These are phyloP conservation scores for Xyrauchen texanus DNA, from an alignment of 2,113 vertebrate species.

Conservation along the genomic window DNA sequence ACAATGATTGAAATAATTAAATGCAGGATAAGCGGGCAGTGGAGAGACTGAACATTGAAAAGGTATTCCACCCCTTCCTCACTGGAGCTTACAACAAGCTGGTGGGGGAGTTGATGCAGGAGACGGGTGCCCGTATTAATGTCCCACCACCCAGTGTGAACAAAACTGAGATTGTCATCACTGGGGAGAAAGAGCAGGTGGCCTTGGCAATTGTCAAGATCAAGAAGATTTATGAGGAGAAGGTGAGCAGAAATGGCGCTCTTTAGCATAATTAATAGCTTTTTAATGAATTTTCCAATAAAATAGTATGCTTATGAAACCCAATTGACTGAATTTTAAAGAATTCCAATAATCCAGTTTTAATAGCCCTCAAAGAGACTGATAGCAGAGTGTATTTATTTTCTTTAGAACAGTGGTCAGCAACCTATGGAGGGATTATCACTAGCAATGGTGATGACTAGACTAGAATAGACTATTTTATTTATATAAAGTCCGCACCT, in stretches of 20 bases:
- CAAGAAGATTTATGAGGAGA: constrained; percentile 92
- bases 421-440: no score
- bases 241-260: constrained; percentile 73
- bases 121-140: constrained; percentile 94
- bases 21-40: constrained; percentile 94
- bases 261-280: no score
- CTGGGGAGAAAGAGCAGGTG: constrained; percentile 96
- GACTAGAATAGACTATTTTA: no score
- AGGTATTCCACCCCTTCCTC: constrained; percentile 96
- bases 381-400: no score
- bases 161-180: constrained; percentile 97
- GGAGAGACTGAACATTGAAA: constrained; percentile 94
- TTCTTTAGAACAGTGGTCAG: no score
- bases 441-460: no score
- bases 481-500: no score
- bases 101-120: constrained; percentile 92
- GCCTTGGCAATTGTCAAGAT: constrained; percentile 91
- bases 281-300: no score
- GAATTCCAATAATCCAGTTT: no score
- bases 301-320: no score
- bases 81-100: constrained; percentile 93
- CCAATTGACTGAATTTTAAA: no score
- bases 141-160: constrained; percentile 95
- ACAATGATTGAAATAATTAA: neutral
- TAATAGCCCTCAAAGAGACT: no score